Conservation (phyloP, 2,797 vertebrate species). For the Sebastes hubbsi region DNA sequence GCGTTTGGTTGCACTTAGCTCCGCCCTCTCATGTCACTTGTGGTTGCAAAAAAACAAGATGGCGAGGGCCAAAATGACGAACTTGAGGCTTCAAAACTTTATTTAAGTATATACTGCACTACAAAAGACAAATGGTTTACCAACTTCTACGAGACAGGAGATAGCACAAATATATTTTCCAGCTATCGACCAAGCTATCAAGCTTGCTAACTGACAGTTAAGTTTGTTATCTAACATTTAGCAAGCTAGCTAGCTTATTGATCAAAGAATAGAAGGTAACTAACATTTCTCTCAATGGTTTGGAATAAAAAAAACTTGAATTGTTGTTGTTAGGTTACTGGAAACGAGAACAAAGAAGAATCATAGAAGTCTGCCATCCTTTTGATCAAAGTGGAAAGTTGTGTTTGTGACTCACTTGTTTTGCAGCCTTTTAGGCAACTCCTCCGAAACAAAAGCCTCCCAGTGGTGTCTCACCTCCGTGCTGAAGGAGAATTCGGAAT, state of each 20-base stretch:
- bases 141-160: not conserved
- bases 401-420: constrained; percentile 59
- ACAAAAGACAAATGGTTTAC: no score
- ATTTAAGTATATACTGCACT: not conserved
- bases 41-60: no score
- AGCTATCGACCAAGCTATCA: not conserved
- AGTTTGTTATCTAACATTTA: not conserved
- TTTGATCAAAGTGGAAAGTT: not conserved
- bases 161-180: not conserved
- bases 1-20: no score
- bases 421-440: constrained; percentile 34
- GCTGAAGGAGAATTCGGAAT: not conserved
- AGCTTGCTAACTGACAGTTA: not conserved
- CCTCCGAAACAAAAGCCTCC: not conserved
- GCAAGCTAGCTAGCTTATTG: not conserved
- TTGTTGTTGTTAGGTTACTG: not conserved
- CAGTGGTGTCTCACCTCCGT: not conserved
- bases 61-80: no score
- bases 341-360: not conserved
- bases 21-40: no score
- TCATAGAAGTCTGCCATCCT: not conserved
- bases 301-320: not conserved
- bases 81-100: no score
- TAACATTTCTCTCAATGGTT: not conserved
- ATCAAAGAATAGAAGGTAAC: not conserved